Evolutionary conservation across 2,888 invertebrate genomes (phyloP).

Genomic region (Caenorhabditis imperialis): DNA sequence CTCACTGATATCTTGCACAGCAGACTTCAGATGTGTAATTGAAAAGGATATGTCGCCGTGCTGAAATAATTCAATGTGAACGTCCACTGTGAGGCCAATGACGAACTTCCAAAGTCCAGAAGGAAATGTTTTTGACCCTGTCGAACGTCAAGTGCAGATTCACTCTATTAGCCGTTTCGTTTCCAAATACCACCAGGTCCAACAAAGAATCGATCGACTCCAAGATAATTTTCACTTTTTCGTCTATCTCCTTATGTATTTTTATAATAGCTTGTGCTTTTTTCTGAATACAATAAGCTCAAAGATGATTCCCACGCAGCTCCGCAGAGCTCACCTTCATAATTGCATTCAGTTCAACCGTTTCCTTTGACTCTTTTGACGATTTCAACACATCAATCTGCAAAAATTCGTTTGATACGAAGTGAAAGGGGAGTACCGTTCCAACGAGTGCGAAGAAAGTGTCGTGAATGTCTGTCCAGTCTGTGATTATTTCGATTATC

Average conservation of each 20-base stretch:
- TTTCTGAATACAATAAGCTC: too few relatives aligned
- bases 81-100: too few relatives aligned
- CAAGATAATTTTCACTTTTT: background rate
- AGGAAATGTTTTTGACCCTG: background rate
- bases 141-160: background rate
- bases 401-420: too few relatives aligned
- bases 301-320: too few relatives aligned
- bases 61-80: too few relatives aligned
- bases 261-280: background rate
- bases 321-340: background rate
- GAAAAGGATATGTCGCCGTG: too few relatives aligned
- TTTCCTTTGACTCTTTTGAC: background rate
- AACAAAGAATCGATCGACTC: background rate
- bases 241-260: background rate
- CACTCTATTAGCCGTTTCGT: background rate
- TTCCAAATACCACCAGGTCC: slow-evolving; percentile 1
- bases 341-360: too few relatives aligned
- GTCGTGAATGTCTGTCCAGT: slow-evolving; percentile 19
- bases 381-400: background rate
- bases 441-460: slow-evolving; percentile 9
- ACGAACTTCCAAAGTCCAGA: background rate
- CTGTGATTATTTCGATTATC: slow-evolving; percentile 18
- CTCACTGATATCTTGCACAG: too few relatives aligned
- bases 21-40: too few relatives aligned
- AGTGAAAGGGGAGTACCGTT: slow-evolving; percentile 11